These are phyloP conservation scores for Gymnogyps californianus DNA, from an alignment of 2,113 vertebrate species.

Conservation along the genomic window DNA sequence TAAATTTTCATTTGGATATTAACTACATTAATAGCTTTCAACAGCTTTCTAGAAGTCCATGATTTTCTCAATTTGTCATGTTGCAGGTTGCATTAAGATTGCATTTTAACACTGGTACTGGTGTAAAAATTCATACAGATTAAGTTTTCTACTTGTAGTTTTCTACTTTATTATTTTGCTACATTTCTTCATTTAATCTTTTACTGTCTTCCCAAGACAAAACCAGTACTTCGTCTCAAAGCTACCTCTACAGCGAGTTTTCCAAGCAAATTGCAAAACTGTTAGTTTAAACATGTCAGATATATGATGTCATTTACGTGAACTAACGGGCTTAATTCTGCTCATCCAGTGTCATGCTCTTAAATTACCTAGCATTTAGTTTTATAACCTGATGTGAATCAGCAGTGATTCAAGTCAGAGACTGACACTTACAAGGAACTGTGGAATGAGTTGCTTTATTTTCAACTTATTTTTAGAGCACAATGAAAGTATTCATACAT, in stretches of 20 bases:
- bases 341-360: background rate
- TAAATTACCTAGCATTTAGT: background rate
- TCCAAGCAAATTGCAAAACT: background rate
- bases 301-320: rapidly evolving
- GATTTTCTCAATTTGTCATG: background rate
- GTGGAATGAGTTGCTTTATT: background rate
- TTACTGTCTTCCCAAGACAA: background rate
- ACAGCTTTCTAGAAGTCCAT: background rate
- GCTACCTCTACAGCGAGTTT: background rate
- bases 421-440: background rate
- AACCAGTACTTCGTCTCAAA: background rate
- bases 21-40: background rate
- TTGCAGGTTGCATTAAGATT: background rate
- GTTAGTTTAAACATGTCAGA: background rate
- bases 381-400: background rate
- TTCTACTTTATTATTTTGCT: background rate
- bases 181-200: background rate
- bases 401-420: background rate
- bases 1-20: background rate
- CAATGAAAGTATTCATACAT: background rate
- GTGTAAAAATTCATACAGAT: no score
- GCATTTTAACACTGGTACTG: background rate
- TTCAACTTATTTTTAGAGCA: background rate
- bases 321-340: background rate
- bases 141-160: background rate